Base-by-base conservation (phyloP, 2,113 vertebrate species). In the Coregonus clupeaformis region DNA sequence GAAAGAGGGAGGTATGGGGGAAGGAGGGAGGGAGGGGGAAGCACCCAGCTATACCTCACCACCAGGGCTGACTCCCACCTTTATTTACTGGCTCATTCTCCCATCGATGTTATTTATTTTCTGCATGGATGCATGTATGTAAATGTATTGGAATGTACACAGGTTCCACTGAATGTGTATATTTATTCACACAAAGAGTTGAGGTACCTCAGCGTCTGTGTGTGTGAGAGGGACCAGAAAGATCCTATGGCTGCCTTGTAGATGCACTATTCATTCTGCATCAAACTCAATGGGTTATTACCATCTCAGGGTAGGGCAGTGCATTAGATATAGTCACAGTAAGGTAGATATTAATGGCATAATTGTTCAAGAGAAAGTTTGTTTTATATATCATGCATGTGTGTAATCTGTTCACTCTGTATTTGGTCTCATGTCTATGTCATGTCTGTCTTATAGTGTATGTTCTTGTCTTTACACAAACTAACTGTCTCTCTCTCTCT, bases 81-180 rank as follows among this genome's bases (percentile, higher is more conserved):
- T 11, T 42, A 9, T 42, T 42, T 11, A 42, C 27, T 27, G 27
- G 27, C 1, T 27, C 27, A 27, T 27, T 27, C 27, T 27, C 27
- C 45, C 22, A 60, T 47, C 25, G 12, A 12, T 1, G 67, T 86
- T 86, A 80, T 78, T 65, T 67, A 84, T 68, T 87, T 81, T 88
- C 71, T 89, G 89, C 90, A 91, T 90, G 90, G 70, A 65, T 75
- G 90, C 90, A 91, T 89, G 90, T 71, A 77, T 84, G 82, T 88
- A 86, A 85, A 79, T 89, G 85, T 87, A 70, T 77, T 22, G 77
- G 87, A 85, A 88, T 87, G 82, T 72, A 80, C 85, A 88, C 79
- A 30, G 70, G 71, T 45, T 73, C 69, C 82, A 60, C 75, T 59
- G 83, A 82, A 84, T 86, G 84, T 78, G 64, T 68, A 84, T 52